Percentiles rank a stretch among this genome's conserved stretches.
These are phyloP conservation scores for Amblyopsis rosae DNA, from an alignment of 2,113 vertebrate genomes.

Conservation along the genomic window DNA sequence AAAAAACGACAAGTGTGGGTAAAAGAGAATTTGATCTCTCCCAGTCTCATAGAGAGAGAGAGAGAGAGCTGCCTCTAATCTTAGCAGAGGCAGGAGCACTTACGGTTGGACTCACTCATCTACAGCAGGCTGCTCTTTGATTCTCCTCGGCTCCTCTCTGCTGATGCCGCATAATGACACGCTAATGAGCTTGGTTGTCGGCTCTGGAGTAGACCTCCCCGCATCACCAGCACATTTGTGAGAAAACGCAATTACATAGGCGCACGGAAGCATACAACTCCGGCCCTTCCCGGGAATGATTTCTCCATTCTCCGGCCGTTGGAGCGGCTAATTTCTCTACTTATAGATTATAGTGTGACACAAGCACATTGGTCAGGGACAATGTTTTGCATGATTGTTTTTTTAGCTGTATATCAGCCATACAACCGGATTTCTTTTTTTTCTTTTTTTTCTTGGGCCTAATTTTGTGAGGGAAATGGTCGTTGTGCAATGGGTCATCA, in stretches of 20 bases:
- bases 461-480: not conserved
- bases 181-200: conserved; percentile 61
- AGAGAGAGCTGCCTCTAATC: conserved; percentile 46
- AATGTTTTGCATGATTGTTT: conserved; percentile 53
- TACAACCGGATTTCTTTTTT: conserved; percentile 22
- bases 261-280: conserved; percentile 61
- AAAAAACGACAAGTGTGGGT: conserved; percentile 33
- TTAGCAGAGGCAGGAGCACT: conserved; percentile 51
- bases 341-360: conserved; percentile 67
- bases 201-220: conserved; percentile 29
- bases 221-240: conserved; percentile 63
- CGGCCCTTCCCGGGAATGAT: conserved; percentile 57
- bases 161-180: conserved; percentile 68
- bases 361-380: conserved; percentile 46
- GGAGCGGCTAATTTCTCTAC: conserved; percentile 76
- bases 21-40: conserved; percentile 56
- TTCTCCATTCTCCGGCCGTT: conserved; percentile 70
- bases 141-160: conserved; percentile 59
- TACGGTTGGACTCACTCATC: conserved; percentile 64
- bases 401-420: conserved; percentile 39
- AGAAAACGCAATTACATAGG: conserved; percentile 74
- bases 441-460: not conserved
- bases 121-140: conserved; percentile 58
- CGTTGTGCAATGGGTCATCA: too few species aligned
- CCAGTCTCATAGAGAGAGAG: conserved; percentile 31